Base-by-base conservation (phyloP, 1,140 invertebrate genomes). In the Carposina sasakii region DNA sequence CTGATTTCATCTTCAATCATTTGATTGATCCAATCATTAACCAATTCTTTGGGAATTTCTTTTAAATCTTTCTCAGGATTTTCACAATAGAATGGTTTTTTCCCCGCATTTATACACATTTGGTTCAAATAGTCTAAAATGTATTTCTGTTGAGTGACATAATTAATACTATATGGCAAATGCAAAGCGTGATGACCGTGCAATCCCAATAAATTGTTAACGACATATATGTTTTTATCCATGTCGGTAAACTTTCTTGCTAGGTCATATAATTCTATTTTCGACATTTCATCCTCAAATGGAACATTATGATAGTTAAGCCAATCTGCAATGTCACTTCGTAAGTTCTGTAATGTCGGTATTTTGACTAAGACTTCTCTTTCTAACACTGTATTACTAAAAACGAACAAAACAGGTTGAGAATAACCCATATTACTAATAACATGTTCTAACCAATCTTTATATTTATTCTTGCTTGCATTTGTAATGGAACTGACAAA, bases 261-360 rank as follows among this genome's bases (percentile, higher is more conserved):
- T 1, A 72, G 44, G 3, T 41, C 23, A 21, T 52, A 57, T 1
- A 72, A 48, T 20, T 66, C 55, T 10, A 33, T 22, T 52, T 65
- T 70, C 4, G 55, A 52, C 57, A 70, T 58, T 19, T 49, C 26
- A 1, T 37, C 9, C 13, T 31, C 48, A 24, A 48, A 57, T 0
- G 64, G 60, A 13, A 72, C 34, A 8, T 57, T 10, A 12, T 66
- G 40, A 5, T 26, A 45, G 20, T 61, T 45, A 2, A 73, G 54
- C 67, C 64, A 73, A 6, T 60, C 54, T 6, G 45, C 51, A 21
- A 70, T 61, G 8, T 70, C 62, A 12, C 31, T n/a, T 54, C 54
- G 65, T 0, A 49, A 41, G 42, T 62, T 70, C 13, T 54, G 36
- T 20, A 48, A 8, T 3, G 47, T 60, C 22, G 60, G 59, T 31